Evolutionary conservation across 2,888 invertebrate species (phyloP).

Genomic region (Sarcophaga rosellei): DNA sequence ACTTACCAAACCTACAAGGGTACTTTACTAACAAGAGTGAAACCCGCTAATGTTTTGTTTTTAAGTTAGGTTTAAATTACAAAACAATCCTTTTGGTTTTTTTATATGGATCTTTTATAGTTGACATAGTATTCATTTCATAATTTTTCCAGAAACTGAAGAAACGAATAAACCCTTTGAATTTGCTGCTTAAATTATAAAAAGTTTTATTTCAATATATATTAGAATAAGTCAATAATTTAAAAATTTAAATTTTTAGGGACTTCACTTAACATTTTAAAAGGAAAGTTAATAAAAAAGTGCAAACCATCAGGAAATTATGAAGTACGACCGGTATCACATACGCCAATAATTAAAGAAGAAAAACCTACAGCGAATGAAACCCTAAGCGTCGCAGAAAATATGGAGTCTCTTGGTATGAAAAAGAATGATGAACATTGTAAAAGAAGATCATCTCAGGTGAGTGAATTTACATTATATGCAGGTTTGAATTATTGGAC

Average conservation of each 20-base stretch:
- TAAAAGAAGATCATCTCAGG: not conserved
- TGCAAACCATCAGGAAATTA: slow-evolving; percentile 7
- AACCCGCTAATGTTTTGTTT: too few relatives aligned
- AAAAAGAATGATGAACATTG: not conserved
- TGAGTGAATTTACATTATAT: not conserved
- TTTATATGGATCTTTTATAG: too few relatives aligned
- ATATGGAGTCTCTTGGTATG: not conserved
- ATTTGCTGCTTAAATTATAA: too few relatives aligned
- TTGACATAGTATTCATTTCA: too few relatives aligned
- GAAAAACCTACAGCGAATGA: slow-evolving; percentile 1
- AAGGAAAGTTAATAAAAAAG: slow-evolving; percentile 24
- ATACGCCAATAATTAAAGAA: not conserved
- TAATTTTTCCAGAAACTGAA: too few relatives aligned
- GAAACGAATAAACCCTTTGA: too few relatives aligned
- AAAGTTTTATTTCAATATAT: too few relatives aligned
- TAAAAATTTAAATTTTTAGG: not conserved
- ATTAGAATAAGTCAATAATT: too few relatives aligned
- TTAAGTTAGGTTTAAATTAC: too few relatives aligned
- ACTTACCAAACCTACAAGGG: too few relatives aligned
- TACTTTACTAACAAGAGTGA: too few relatives aligned
- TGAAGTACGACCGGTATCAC: not conserved
- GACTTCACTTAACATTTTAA: slow-evolving; percentile 34
- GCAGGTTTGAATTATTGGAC: not conserved
- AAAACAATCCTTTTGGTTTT: too few relatives aligned
- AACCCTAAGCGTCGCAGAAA: not conserved